Conservation (phyloP, 1,140 invertebrate species). For the Musca vetustissima region DNA sequence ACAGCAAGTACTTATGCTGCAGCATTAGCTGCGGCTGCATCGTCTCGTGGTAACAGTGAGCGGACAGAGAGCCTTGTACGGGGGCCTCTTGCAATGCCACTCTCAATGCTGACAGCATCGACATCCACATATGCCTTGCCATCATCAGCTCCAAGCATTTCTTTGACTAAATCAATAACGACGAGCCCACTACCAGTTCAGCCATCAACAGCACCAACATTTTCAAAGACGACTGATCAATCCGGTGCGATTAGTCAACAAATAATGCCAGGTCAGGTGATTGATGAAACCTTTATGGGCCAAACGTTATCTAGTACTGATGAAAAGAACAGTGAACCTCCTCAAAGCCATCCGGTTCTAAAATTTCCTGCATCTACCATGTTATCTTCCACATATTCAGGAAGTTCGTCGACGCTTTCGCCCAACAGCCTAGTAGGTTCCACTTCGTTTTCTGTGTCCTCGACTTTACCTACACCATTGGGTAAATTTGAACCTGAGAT, state of each 20-base stretch:
- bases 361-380: conserved; percentile 31
- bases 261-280: conserved; percentile 44
- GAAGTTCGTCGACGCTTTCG: conserved; percentile 24
- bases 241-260: not conserved
- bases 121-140: conserved; percentile 38
- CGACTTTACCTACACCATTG: conserved; percentile 22
- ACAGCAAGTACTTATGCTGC: conserved; percentile 9
- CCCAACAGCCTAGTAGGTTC: conserved; percentile 9
- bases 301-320: not conserved
- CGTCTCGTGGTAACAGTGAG: conserved; percentile 1
- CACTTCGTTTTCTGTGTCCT: conserved; percentile 16
- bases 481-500: conserved; percentile 51
- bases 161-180: conserved; percentile 14
- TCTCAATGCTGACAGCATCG: conserved; percentile 34
- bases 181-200: conserved; percentile 18
- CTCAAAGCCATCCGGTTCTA: conserved; percentile 13
- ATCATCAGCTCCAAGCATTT: conserved; percentile 13
- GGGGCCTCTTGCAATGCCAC: conserved; percentile 46
- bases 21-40: not conserved
- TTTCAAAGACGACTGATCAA: not conserved
- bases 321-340: not conserved
- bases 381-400: conserved; percentile 29
- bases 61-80: conserved; percentile 35
- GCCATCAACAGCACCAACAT: conserved; percentile 30
- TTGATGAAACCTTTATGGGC: conserved; percentile 25